Evolutionary conservation across 2,113 vertebrate genomes (phyloP).

Genomic region (Hydrolagus affinis): DNA sequence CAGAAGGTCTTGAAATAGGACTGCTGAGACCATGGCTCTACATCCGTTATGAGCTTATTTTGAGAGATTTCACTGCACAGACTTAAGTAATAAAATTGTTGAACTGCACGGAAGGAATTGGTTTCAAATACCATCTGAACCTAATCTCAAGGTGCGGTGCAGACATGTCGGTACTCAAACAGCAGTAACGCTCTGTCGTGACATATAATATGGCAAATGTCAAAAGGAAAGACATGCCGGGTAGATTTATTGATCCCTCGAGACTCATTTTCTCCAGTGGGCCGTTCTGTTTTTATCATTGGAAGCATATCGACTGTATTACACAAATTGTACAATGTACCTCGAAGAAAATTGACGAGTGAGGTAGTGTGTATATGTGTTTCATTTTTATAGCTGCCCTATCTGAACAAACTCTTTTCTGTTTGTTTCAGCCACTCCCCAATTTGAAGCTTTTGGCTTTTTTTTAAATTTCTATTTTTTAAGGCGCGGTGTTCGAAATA

Average conservation of each 20-base stretch:
- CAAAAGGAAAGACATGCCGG: constrained; percentile 45
- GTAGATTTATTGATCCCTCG: constrained; percentile 53
- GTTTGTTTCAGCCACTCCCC: neutral
- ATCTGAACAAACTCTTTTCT: neutral
- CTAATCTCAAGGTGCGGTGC: constrained; percentile 36
- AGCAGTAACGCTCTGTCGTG: constrained; percentile 39
- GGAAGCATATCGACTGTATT: constrained; percentile 50
- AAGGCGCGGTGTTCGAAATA: neutral
- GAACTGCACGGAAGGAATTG: neutral
- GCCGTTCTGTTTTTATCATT: constrained; percentile 68
- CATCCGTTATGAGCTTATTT: neutral
- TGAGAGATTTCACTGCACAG: neutral
- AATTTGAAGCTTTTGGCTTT: neutral
- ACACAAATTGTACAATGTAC: constrained; percentile 47
- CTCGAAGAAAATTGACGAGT: neutral
- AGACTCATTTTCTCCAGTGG: constrained; percentile 56
- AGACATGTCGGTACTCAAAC: constrained; percentile 40
- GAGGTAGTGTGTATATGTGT: neutral
- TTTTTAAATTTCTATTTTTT: constrained; percentile 10
- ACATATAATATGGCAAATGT: constrained; percentile 49
- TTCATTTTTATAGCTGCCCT: neutral
- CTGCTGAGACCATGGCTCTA: no score
- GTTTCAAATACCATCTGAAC: neutral
- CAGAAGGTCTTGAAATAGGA: neutral
- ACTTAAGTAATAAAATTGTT: neutral